These are phyloP conservation scores for Galeruca laticollis DNA, from an alignment of 2,888 invertebrate genomes.

Conservation along the genomic window DNA sequence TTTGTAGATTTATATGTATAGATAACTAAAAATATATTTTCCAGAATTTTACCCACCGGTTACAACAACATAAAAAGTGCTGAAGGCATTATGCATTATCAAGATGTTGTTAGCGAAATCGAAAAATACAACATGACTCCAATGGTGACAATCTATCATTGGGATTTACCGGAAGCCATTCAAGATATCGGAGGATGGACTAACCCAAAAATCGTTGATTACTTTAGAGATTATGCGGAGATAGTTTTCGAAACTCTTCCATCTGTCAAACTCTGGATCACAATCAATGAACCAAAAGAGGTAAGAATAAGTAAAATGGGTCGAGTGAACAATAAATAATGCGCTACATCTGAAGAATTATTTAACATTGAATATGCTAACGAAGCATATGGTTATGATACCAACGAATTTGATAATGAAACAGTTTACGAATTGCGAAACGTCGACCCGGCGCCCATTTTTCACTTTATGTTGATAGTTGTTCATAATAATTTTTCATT, in stretches of 20 bases:
- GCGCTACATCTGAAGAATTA: no score
- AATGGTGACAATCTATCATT: slow-evolving; percentile 56
- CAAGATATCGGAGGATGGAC: slow-evolving; percentile 72
- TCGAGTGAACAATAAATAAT: no score
- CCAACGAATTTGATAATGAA: no score
- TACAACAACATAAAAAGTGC: slow-evolving; percentile 66
- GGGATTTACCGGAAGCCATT: slow-evolving; percentile 73
- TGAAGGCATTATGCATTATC: slow-evolving; percentile 57
- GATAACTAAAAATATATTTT: slow-evolving; percentile 6
- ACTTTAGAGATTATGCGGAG: slow-evolving; percentile 72
- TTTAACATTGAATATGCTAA: no score
- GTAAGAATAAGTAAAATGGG: no score
- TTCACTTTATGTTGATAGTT: no score
- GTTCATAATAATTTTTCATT: no score
- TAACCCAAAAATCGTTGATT: slow-evolving; percentile 72
- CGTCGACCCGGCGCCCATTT: no score
- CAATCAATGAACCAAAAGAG: slow-evolving; percentile 68
- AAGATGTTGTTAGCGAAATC: slow-evolving; percentile 39
- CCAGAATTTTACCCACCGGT: slow-evolving; percentile 71
- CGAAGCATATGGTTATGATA: no score
- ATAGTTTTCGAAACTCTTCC: slow-evolving; percentile 70
- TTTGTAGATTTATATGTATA: background rate
- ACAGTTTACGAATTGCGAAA: no score
- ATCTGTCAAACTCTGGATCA: slow-evolving; percentile 68
- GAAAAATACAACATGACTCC: slow-evolving; percentile 34